A percentile compares a stretch with the other conserved stretches of the same genome.
Evolutionary conservation across 2,113 vertebrate species (phyloP).

Genomic region (Sander vitreus): DNA sequence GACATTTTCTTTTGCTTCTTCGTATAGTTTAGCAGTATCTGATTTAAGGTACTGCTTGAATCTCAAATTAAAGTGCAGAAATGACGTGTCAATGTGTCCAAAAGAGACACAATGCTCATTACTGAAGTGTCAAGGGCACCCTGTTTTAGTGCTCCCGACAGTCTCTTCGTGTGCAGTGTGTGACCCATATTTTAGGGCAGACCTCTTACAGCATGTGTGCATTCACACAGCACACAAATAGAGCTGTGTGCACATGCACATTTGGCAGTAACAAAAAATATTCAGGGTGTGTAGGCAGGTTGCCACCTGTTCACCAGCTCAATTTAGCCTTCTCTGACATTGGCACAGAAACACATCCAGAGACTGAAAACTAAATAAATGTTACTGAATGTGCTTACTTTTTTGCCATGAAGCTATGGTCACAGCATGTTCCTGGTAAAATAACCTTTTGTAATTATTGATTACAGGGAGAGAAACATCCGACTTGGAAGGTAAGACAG

Average conservation of each 20-base stretch:
- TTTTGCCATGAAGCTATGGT: neutral
- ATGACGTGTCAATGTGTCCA: neutral
- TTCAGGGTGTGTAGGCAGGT: slow-evolving; percentile 20
- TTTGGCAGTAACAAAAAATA: neutral
- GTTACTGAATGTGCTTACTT: neutral
- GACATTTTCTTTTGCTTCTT: slow-evolving; percentile 12
- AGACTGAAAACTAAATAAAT: neutral
- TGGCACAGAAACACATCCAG: slow-evolving; percentile 12
- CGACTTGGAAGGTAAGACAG: neutral
- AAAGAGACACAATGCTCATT: neutral
- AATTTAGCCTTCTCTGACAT: slow-evolving; percentile 28
- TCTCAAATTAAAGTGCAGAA: neutral
- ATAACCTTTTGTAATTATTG: neutral
- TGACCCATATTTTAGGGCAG: neutral
- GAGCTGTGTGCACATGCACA: neutral
- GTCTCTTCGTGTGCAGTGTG: neutral
- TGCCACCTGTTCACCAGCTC: slow-evolving; percentile 52
- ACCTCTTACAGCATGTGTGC: neutral
- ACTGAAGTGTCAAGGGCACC: neutral
- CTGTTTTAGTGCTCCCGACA: fast-evolving
- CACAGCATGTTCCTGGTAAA: neutral
- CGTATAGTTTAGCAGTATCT: neutral
- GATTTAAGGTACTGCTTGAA: neutral
- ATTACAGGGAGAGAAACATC: neutral
- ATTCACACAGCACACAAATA: slow-evolving; percentile 26